phyloP scores from a whole-genome alignment of 2,797 vertebrate genomes.

The Pteronotus mesoamericanus region DNA sequence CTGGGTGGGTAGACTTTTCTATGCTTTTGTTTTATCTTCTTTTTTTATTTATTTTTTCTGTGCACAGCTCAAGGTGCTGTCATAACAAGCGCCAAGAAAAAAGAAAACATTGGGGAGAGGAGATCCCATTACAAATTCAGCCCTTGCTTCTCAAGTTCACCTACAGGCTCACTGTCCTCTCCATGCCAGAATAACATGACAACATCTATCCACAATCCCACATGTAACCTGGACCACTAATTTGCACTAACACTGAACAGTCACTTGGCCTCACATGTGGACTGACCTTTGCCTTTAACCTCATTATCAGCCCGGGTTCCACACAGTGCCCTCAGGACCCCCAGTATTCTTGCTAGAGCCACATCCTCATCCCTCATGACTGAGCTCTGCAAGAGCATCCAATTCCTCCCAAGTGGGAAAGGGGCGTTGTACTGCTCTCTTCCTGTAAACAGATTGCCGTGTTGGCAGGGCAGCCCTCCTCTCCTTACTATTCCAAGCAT shows the following conservation, averaged over 20 bases:
- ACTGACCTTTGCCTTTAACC: background rate
- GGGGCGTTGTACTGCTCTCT: background rate
- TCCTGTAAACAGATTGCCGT: background rate
- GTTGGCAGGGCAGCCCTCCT: background rate
- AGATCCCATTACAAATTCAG: background rate
- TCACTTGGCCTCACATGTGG: background rate
- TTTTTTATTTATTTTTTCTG: background rate
- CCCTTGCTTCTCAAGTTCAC: background rate
- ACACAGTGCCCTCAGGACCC: background rate
- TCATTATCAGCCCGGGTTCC: background rate
- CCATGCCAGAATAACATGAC: background rate
- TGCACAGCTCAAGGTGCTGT: background rate
- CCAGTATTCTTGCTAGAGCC: background rate
- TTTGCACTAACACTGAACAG: background rate
- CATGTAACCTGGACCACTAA: background rate
- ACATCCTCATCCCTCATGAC: background rate
- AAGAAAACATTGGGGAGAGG: background rate
- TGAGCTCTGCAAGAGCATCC: background rate
- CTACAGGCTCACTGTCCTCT: background rate
- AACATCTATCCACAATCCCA: background rate
- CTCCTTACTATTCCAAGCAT: background rate
- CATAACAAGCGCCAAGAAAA: slow-evolving; percentile 11
- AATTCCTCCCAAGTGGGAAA: background rate
- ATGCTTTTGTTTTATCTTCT: background rate
- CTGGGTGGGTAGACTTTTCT: background rate